Evolutionary conservation across 2,797 vertebrate species (phyloP).

Genomic region (Acanthurus tractus): DNA sequence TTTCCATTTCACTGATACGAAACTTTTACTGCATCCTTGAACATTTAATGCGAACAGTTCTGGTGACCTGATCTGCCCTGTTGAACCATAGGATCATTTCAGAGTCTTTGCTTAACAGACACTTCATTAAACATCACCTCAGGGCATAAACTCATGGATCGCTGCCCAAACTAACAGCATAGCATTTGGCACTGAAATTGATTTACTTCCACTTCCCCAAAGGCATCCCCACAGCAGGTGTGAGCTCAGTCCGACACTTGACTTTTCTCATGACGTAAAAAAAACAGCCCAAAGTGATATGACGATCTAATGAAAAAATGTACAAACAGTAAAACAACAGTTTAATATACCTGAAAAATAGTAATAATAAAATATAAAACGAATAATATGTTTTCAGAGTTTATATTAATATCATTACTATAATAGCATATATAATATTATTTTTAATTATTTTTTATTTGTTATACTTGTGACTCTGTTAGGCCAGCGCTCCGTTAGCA

Average conservation of each 20-base stretch:
- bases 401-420: too few relatives aligned
- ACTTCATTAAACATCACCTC: constrained; percentile 50
- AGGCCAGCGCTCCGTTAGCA: too few relatives aligned
- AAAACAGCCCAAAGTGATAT: constrained; percentile 7
- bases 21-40: not conserved
- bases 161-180: constrained; percentile 16
- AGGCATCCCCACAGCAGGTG: constrained; percentile 45
- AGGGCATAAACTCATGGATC: constrained; percentile 26
- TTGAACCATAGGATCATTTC: constrained; percentile 9
- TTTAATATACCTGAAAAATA: too few relatives aligned
- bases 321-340: too few relatives aligned
- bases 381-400: too few relatives aligned
- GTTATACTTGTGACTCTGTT: too few relatives aligned
- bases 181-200: constrained; percentile 29
- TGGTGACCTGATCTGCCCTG: not conserved
- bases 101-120: constrained; percentile 21
- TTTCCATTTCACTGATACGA: not conserved
- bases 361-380: too few relatives aligned
- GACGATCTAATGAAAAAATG: too few relatives aligned
- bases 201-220: constrained; percentile 30
- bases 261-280: constrained; percentile 9
- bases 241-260: constrained; percentile 1
- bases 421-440: too few relatives aligned
- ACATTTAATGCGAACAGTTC: constrained; percentile 4
- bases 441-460: too few relatives aligned